These are phyloP conservation scores for Leptothorax acervorum DNA, from an alignment of 2,888 invertebrate species.

Conservation along the genomic window DNA sequence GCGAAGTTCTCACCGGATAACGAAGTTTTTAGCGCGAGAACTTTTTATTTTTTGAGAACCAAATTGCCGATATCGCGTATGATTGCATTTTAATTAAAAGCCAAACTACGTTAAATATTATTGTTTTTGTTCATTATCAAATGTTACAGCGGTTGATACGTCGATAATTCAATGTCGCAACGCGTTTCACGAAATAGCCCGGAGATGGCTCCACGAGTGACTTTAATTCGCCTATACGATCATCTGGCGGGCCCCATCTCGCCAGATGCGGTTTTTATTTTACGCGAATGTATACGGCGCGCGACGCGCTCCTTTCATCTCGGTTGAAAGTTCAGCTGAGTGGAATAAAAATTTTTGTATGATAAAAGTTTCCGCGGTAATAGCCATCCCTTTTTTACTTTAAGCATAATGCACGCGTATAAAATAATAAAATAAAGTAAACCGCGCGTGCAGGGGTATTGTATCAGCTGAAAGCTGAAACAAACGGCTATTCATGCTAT, in stretches of 20 bases:
- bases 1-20: background rate
- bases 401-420: background rate
- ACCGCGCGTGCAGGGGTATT: background rate
- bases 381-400: background rate
- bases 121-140: background rate
- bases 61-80: background rate
- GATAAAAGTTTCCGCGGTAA: conserved; percentile 1
- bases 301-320: background rate
- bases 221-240: background rate
- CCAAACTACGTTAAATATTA: background rate
- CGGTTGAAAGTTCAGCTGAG: background rate
- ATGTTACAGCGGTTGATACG: background rate
- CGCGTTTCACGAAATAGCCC: background rate
- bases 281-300: background rate
- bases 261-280: conserved; percentile 21
- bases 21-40: background rate
- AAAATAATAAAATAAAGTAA: conserved; percentile 8
- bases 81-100: background rate
- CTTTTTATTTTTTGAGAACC: background rate
- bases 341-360: conserved; percentile 17
- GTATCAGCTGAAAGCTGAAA: conserved; percentile 8
- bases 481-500: conserved; percentile 6
- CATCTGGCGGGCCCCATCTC: background rate
- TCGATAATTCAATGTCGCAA: background rate
- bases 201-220: conserved; percentile 26